Evolutionary conservation across 2,113 vertebrate genomes (phyloP), one percentile per base, ranked within the genome.

Genomic region (Engystomops pustulosus): DNA sequence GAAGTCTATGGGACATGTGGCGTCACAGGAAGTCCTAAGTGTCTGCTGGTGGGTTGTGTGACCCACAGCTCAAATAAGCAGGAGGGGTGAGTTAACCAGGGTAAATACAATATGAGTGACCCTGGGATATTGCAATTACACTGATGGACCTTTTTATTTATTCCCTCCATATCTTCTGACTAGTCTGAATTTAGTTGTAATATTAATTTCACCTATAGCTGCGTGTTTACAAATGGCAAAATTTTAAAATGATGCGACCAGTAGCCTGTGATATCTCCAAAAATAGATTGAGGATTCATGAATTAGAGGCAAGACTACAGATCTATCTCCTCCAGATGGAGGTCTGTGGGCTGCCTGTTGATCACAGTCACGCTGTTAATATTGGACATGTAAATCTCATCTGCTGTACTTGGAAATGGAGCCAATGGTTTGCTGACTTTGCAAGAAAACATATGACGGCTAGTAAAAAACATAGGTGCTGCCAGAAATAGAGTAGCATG

Each of bases 241-340:
- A 20, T 9, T 4, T 1, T 20, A 34, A 36, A 18, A 67, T 36
- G 0, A 36, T 67, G 32, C 30, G 20, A 67, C 30, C 62, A 34
- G 62, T 36, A 30, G 55, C 32, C 60, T 65, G 3, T 36, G 36
- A 67, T 20, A 67, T 67, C 20, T 34, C 32, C 62, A 67, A 23
- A 47, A 65, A 20, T 58, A 79, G 77, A 79, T 79, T 62, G 58
- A 18, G n/a, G n/a, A 20, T 25, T 6, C 55, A 45, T 79, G 55
- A 44, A 41, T 65, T 14, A 18, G n/a, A 34, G 60, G 30, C 27
- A 65, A 17, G 60, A 65, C 60, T 18, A 17, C n/a, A 62, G 30
- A 4, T 79, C 62, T 62, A 44, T 79, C 53, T 65, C 30, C 77
- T 62, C 77, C 77, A 79, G 77, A 79, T 65, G 77, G 77, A 79